Conservation (phyloP, 30 jellyfish, hydroid and myxozoan genomes). For the Sanderia malayensis region DNA sequence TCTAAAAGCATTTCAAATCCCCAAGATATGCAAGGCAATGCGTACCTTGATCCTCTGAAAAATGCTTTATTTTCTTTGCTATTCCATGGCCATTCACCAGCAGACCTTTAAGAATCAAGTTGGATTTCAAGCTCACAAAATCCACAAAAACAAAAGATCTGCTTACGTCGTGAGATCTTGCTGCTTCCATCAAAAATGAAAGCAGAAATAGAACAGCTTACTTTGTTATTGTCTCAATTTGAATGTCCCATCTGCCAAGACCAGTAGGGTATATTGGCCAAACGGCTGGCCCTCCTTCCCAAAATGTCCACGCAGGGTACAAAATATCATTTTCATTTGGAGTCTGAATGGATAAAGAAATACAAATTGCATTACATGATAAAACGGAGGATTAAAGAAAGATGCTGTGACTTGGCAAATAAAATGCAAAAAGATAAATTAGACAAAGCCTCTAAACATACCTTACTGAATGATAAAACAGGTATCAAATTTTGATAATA, state of each 20-base stretch:
- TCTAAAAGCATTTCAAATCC: too few species aligned
- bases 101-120: too few species aligned
- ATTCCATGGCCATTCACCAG: constrained; percentile 84
- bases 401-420: too few species aligned
- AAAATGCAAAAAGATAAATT: neutral
- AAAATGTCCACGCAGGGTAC: constrained; percentile 96
- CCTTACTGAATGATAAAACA: constrained; percentile 81
- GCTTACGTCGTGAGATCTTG: too few species aligned
- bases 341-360: too few species aligned
- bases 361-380: too few species aligned
- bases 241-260: constrained; percentile 89
- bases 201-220: neutral
- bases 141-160: too few species aligned
- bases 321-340: constrained; percentile 66
- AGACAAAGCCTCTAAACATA: constrained; percentile 1
- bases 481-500: constrained; percentile 51
- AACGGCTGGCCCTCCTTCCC: constrained; percentile 98
- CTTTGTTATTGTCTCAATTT: constrained; percentile 51
- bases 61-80: constrained; percentile 58
- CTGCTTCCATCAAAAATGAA: neutral
- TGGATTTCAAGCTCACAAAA: too few species aligned
- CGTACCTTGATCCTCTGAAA: constrained; percentile 91
- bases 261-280: constrained; percentile 96
- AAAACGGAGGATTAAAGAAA: too few species aligned
- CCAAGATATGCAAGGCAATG: too few species aligned